These are phyloP conservation scores for Marcusenius ussheri DNA, from an alignment of 2,113 vertebrate species.

Conservation along the genomic window DNA sequence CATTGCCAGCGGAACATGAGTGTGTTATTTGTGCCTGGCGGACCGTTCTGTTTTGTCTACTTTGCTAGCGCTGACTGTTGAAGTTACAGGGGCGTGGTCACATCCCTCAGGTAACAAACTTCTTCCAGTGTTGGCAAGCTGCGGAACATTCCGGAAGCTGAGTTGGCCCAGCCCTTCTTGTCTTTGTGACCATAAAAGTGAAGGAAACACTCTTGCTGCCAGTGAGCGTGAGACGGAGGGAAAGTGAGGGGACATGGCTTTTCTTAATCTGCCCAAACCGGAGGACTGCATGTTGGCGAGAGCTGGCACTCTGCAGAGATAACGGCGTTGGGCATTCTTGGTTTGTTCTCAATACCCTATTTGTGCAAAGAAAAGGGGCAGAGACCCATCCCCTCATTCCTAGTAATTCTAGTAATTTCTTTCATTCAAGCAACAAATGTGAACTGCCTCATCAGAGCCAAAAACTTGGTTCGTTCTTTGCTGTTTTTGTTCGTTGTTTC, in stretches of 20 bases:
- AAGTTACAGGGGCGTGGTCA: background rate
- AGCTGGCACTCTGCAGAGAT: conserved; percentile 9
- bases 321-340: conserved; percentile 20
- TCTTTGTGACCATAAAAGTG: conserved; percentile 61
- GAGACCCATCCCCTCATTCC: background rate
- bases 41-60: background rate
- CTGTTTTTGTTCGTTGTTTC: conserved; percentile 6
- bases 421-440: conserved; percentile 23
- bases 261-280: background rate
- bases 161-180: conserved; percentile 51
- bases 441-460: background rate
- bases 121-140: conserved; percentile 44
- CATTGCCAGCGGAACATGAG: background rate
- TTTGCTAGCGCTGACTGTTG: background rate
- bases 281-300: conserved; percentile 1
- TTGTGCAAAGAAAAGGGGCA: conserved; percentile 29
- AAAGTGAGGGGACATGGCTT: background rate
- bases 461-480: conserved; percentile 10
- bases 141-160: conserved; percentile 38
- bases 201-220: conserved; percentile 56
- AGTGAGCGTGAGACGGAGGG: background rate
- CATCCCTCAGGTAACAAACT: background rate
- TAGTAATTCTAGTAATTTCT: conserved; percentile 2
- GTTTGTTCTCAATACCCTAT: conserved; percentile 25
- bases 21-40: background rate